A percentile compares a stretch with the other conserved stretches of the same genome.
These are phyloP conservation scores for Morpho achilles DNA, from an alignment of 2,888 invertebrate species.

Conservation along the genomic window DNA sequence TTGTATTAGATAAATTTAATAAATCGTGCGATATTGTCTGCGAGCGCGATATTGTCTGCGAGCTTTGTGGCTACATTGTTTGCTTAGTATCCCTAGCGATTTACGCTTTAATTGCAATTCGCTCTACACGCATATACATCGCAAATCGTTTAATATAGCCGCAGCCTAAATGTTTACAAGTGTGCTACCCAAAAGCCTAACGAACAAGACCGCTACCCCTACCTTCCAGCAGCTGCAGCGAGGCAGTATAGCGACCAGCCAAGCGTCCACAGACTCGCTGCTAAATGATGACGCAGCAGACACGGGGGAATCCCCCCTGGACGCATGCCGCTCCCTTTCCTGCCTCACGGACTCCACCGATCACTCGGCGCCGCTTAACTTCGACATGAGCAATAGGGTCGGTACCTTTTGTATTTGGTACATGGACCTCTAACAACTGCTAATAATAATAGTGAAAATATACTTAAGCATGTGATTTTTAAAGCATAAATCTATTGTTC, in stretches of 20 bases:
- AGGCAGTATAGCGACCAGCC: conserved; percentile 58
- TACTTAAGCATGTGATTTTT: too few relatives aligned
- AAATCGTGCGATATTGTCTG: too few relatives aligned
- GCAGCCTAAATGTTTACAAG: neutral
- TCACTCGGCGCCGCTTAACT: conserved; percentile 93
- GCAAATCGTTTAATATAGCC: too few relatives aligned
- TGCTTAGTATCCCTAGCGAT: neutral
- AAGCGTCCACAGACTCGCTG: conserved; percentile 76
- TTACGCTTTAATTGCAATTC: too few relatives aligned
- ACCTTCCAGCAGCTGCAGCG: conserved; percentile 37
- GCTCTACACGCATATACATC: too few relatives aligned
- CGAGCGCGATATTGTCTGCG: too few relatives aligned
- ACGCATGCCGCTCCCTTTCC: conserved; percentile 90
- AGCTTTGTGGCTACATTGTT: neutral
- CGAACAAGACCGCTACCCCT: conserved; percentile 10
- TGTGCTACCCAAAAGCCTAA: conserved; percentile 6
- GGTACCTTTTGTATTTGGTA: conserved; percentile 32
- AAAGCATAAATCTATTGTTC: too few relatives aligned
- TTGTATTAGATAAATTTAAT: too few relatives aligned
- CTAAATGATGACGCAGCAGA: conserved; percentile 65
- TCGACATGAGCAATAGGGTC: conserved; percentile 95
- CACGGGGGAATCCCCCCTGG: conserved; percentile 73
- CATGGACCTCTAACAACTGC: neutral
- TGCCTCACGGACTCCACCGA: conserved; percentile 94
- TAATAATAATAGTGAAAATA: too few relatives aligned